A percentile compares a stretch with the other conserved stretches of the same genome.
These are phyloP conservation scores for Trachelus tabidus DNA, from an alignment of 2,888 invertebrate genomes.

Conservation along the genomic window DNA sequence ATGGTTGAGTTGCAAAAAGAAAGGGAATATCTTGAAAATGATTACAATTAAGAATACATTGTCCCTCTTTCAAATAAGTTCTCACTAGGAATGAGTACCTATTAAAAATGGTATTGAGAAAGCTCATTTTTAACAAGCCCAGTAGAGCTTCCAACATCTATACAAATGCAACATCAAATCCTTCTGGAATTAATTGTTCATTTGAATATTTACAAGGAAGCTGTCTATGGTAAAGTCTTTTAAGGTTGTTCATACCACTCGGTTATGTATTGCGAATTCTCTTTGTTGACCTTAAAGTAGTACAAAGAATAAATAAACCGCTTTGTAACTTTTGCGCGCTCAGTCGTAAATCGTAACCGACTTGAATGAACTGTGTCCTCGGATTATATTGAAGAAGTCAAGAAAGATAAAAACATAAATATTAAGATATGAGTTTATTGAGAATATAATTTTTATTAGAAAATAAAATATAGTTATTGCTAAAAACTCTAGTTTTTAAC, in stretches of 20 bases:
- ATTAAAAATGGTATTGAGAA: no score
- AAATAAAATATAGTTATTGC: slow-evolving; percentile 52
- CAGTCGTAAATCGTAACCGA: neutral
- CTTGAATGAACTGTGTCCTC: neutral
- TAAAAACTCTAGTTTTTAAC: slow-evolving; percentile 19
- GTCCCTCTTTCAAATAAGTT: no score
- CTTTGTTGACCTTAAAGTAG: neutral
- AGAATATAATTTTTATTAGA: slow-evolving; percentile 59
- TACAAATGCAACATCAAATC: no score
- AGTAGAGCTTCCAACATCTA: no score
- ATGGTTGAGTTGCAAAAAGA: no score
- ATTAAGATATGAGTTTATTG: slow-evolving; percentile 52
- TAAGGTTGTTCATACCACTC: neutral
- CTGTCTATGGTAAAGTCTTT: neutral
- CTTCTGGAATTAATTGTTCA: no score
- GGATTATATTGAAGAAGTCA: slow-evolving; percentile 5
- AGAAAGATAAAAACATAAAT: slow-evolving; percentile 28
- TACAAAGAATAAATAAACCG: neutral
- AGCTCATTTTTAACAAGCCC: no score
- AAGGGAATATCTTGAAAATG: no score
- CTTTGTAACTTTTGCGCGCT: slow-evolving; percentile 1
- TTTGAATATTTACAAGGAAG: no score
- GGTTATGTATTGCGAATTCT: neutral
- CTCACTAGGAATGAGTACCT: no score
- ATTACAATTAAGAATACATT: no score